Evolutionary conservation across 30 jellyfish, hydroid and myxozoan genomes (phyloP).

Genomic region (Aurelia aurita): DNA sequence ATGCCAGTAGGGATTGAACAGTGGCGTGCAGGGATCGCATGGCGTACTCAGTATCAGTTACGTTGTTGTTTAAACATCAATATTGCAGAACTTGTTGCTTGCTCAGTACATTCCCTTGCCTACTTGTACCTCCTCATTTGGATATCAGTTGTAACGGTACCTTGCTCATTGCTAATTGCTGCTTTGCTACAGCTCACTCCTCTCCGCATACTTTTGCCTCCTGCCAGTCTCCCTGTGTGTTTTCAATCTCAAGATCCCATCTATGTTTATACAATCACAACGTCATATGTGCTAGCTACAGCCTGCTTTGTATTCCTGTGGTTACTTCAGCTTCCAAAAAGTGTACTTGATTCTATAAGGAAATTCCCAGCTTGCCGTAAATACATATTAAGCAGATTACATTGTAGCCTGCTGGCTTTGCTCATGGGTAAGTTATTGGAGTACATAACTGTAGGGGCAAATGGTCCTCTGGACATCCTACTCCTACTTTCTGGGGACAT

Average conservation of each 20-base stretch:
- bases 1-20: constrained; percentile 1
- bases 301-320: neutral
- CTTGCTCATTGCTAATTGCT: no score
- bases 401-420: neutral
- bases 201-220: neutral
- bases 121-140: neutral
- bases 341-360: neutral
- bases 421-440: neutral
- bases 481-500: constrained; percentile 37
- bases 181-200: no score
- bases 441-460: neutral
- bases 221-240: no score
- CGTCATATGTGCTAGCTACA: neutral
- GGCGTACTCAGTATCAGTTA: neutral
- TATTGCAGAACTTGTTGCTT: neutral
- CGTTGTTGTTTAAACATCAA: constrained; percentile 2
- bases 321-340: neutral
- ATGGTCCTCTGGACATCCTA: constrained; percentile 10
- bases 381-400: neutral
- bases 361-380: constrained; percentile 6
- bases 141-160: no score
- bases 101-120: constrained; percentile 5
- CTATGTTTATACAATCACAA: neutral
- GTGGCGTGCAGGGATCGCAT: no score
- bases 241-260: neutral